A percentile compares a stretch with the other conserved stretches of the same genome.
Evolutionary conservation across 2,113 vertebrate species (phyloP).

Genomic region (Condylura cristata): DNA sequence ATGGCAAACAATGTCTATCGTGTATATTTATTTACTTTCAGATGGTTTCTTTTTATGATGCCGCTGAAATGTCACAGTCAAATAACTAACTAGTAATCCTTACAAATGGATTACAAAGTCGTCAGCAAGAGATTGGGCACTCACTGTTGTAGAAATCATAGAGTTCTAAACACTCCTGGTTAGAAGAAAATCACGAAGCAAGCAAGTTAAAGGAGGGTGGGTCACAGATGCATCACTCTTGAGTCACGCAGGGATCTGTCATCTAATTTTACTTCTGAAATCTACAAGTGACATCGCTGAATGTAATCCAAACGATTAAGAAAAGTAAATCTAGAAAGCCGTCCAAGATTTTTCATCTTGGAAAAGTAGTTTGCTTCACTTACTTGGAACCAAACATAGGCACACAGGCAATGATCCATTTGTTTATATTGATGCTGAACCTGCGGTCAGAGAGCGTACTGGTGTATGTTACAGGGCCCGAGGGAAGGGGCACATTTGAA

Average conservation of each 20-base stretch:
- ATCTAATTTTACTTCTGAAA: background rate
- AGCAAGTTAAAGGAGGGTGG: background rate
- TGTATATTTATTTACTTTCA: background rate
- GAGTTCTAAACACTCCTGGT: background rate
- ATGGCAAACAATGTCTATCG: background rate
- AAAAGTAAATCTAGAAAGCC: background rate
- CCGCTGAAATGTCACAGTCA: background rate
- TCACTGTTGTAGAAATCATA: background rate
- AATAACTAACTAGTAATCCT: constrained; percentile 4
- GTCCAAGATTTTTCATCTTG: background rate
- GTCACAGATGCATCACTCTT: background rate
- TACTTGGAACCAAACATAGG: background rate
- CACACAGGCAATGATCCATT: background rate
- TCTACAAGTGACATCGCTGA: background rate
- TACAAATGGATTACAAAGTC: constrained; percentile 5
- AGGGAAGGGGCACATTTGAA: background rate
- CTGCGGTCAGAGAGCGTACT: background rate
- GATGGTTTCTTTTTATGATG: background rate
- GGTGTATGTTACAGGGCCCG: background rate
- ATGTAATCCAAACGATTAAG: background rate
- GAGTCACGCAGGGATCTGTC: background rate
- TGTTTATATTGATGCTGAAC: background rate
- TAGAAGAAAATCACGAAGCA: background rate
- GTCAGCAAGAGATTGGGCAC: background rate
- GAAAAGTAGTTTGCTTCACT: background rate